These are phyloP conservation scores for Papilio demoleus DNA, from an alignment of 2,888 invertebrate genomes.

Conservation along the genomic window DNA sequence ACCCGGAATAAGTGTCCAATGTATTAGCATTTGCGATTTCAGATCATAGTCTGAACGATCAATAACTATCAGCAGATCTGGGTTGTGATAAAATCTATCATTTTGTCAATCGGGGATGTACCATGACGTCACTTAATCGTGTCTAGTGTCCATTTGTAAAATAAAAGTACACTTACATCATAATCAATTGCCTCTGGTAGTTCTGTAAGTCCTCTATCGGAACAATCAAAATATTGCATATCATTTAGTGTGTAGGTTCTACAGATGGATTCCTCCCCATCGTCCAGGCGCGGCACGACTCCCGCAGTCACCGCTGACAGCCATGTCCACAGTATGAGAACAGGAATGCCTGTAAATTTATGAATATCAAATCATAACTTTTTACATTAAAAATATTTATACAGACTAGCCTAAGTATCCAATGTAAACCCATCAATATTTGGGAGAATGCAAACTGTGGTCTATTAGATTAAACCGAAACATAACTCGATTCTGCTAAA, in stretches of 20 bases:
- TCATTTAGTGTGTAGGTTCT: constrained; percentile 56
- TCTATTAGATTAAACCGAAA: too few relatives aligned
- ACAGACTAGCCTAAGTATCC: too few relatives aligned
- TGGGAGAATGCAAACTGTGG: too few relatives aligned
- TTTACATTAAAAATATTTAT: too few relatives aligned
- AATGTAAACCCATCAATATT: too few relatives aligned
- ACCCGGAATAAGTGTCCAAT: too few relatives aligned
- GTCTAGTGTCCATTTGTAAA: too few relatives aligned
- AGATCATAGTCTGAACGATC: not conserved
- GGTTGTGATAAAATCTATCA: not conserved
- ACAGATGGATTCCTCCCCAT: constrained; percentile 56
- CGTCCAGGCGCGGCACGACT: constrained; percentile 53
- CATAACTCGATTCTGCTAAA: too few relatives aligned
- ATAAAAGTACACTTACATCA: constrained; percentile 57
- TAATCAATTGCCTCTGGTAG: constrained; percentile 67
- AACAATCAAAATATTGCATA: constrained; percentile 64
- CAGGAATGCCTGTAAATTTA: constrained; percentile 60
- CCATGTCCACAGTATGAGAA: constrained; percentile 60
- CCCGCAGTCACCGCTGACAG: constrained; percentile 59
- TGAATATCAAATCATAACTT: not conserved
- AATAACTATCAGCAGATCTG: not conserved
- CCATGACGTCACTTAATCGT: not conserved
- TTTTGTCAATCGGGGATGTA: not conserved
- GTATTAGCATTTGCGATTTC: too few relatives aligned
- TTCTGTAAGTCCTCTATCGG: constrained; percentile 64